Evolutionary conservation across 1,140 invertebrate species (phyloP), one percentile per base, ranked within the genome.

Genomic region (Heliconius nattereri): DNA sequence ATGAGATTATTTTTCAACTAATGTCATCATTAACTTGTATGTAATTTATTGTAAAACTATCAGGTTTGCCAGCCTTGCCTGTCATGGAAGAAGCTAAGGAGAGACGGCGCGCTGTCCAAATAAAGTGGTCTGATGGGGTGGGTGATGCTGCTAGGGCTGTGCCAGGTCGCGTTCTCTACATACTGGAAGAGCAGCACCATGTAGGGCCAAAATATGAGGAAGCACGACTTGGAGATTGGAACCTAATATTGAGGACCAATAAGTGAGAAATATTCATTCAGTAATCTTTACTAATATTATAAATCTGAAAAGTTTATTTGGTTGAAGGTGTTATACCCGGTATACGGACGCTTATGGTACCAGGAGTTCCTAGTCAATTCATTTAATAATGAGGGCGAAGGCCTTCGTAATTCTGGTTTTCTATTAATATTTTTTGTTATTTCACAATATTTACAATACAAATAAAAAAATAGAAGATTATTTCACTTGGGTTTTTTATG

Each of bases 171-270:
- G 83, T 90, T 29, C 80, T 92, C 8, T 94, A 93, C 49, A 81
- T 94, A 6, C 72, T 94, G 52, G 91, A 94, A 73, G 92, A 94
- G 78, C 92, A 93, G 78, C 90, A 93, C 75, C 90, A 92, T 75
- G 71, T 93, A 16, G 91, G 92, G 13, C 92, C 92, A 0, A 94
- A 92, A 52, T 94, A 93, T 77, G 92, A 94, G 78, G 92, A 93
- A 75, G 80, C 87, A 2, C 89, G 91, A 75, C 85, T 94, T 32
- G 93, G 90, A 35, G 87, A 89, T 16, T 94, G 92, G 92, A 94
- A 86, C 77, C 82, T 93, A 19, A 76, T 94, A 6, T 74, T 92
- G 57, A 86, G 92, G 70, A 93, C 92, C 23, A 93, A 93, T 76
- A 94, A 93, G 92, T 94, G 85, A 85, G 89, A 2, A 2, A 66